Base-by-base conservation (phyloP, 1,140 invertebrate species). In the Eumeta japonica region DNA sequence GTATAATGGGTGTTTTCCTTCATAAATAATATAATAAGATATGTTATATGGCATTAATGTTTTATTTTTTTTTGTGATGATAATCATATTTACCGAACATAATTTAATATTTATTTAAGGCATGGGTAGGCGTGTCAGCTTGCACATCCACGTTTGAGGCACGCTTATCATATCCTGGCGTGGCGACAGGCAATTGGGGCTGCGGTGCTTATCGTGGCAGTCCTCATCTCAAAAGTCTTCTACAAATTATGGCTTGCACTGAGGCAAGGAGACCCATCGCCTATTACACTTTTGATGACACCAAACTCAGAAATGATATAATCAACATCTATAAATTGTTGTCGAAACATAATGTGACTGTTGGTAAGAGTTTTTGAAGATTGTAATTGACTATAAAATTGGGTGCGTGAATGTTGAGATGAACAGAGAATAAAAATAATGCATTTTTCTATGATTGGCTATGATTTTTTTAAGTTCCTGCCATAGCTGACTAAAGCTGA, bases 131-230 rank as follows among this genome's bases (percentile, higher is more conserved):
- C 12, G 92, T 93, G 52, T 75, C 74, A 14, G 57, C 55, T 39
- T 52, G 73, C 11, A 43, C 51, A 1, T 46, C 27, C 2, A 11
- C 10, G 62, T 97, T 0, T 97, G 11, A 37, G 76, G 11, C 2
- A 0, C 9, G 11, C 2, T 18, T 55, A 0, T 43, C 53, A 9
- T 60, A 56, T 46, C 79, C 84, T 2, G 86, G 87, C 2, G 82
- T 98, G 7, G 94, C 94, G 2, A 96, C 94, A 0, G 96, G 96
- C 17, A 98, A 98, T 75, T 99, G 96, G 96, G 96, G 96, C 3
- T 98, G 96, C 77, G 96, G 96, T 1, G 95, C 89, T 2, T 98
- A 94, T 64, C 80, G 84, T 3, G 95, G 96, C 3, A 86, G 95
- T 61, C 80, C 88, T 1, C 75, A 84, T 20, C 66, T 98, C 0